Conservation (phyloP, 2,113 vertebrate species). For the Heloderma charlesbogerti region DNA sequence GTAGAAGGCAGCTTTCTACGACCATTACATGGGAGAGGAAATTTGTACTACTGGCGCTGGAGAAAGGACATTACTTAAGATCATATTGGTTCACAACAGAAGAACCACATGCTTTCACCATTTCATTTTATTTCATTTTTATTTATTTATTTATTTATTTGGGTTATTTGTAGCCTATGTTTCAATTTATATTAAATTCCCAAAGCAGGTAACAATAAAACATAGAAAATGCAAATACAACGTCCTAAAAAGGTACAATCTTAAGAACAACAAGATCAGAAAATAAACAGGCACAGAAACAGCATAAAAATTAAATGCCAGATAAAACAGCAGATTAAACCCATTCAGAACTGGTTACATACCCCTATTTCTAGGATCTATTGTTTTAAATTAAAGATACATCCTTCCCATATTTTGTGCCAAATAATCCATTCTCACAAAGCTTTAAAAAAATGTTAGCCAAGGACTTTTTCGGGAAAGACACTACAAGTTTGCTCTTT, state of each 20-base stretch:
- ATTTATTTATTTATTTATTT: neutral
- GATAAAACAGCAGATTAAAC: neutral
- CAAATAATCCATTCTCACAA: neutral
- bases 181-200: neutral
- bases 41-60: neutral
- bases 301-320: neutral
- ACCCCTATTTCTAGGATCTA: neutral
- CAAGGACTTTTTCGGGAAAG: neutral
- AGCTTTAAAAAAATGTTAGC: neutral
- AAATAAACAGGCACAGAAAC: too few species aligned
- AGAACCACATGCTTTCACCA: neutral
- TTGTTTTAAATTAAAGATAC: neutral
- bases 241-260: too few species aligned
- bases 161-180: neutral
- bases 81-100: too few species aligned
- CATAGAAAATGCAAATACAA: too few species aligned
- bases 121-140: neutral
- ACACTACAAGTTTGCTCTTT: neutral
- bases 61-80: too few species aligned
- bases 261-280: too few species aligned
- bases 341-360: neutral
- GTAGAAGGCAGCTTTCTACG: neutral
- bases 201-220: neutral
- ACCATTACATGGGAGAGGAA: neutral
- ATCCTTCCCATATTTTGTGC: neutral